These are phyloP conservation scores for Sphaerophoria taeniata DNA, from an alignment of 2,888 invertebrate species.

Conservation along the genomic window DNA sequence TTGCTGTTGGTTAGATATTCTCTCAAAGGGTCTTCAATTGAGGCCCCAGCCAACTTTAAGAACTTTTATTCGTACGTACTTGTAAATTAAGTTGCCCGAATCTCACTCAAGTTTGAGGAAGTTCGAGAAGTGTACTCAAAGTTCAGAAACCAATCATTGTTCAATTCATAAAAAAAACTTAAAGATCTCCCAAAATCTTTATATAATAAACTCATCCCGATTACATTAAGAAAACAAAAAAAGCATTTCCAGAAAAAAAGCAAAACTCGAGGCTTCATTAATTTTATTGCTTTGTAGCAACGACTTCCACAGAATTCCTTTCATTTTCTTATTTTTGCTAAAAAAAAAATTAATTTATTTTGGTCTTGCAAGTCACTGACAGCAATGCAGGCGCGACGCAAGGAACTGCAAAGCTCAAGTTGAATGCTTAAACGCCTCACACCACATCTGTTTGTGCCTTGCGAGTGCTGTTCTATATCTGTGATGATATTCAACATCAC, in stretches of 20 bases:
- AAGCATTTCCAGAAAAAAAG: background rate
- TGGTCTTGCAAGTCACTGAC: background rate
- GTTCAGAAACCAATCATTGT: no score
- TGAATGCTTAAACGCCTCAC: background rate
- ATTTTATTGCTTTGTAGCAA: background rate
- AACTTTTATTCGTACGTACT: no score
- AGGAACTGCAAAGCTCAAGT: background rate
- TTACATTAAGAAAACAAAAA: background rate
- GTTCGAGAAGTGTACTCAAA: no score
- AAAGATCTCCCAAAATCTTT: no score
- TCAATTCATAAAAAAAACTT: no score
- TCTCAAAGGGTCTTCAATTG: no score
- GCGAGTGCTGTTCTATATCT: conserved; percentile 24
- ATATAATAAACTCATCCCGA: background rate
- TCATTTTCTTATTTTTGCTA: background rate
- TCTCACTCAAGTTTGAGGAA: no score
- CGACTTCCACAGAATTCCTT: background rate
- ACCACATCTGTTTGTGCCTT: background rate
- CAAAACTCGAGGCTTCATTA: background rate
- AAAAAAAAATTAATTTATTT: conserved; percentile 2
- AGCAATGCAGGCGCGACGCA: background rate
- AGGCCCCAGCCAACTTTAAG: no score
- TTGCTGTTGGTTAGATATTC: no score
- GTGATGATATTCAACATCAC: conserved; percentile 41
- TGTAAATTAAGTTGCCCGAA: no score